These are phyloP conservation scores for Carassius carassius DNA, from an alignment of 2,113 vertebrate genomes.

Conservation along the genomic window DNA sequence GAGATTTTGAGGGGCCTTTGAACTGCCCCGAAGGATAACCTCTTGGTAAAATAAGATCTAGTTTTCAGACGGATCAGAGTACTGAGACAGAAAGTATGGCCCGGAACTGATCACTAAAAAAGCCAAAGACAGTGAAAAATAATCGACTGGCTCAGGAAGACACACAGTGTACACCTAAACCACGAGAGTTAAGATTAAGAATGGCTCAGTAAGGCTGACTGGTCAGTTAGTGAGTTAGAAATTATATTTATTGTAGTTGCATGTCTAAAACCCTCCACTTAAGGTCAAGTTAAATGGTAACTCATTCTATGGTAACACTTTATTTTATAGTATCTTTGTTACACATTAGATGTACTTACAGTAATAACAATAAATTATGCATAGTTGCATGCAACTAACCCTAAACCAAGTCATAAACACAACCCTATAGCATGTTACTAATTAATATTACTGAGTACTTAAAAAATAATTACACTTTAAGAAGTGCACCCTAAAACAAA, in stretches of 20 bases:
- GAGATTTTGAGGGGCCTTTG: slow-evolving; percentile 33
- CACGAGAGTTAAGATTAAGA: not conserved
- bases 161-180: not conserved
- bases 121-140: slow-evolving; percentile 14
- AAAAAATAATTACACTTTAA: too few relatives aligned
- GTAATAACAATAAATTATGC: not conserved
- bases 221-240: not conserved
- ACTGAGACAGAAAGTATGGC: not conserved
- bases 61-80: slow-evolving; percentile 18
- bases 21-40: slow-evolving; percentile 29
- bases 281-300: not conserved
- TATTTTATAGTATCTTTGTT: not conserved
- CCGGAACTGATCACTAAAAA: not conserved
- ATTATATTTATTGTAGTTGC: not conserved
- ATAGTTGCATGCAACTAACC: not conserved
- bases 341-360: not conserved
- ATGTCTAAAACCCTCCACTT: not conserved
- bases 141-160: not conserved
- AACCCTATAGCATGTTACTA: too few relatives aligned
- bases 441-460: too few relatives aligned
- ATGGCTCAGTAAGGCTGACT: not conserved
- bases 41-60: slow-evolving; percentile 1
- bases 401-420: not conserved
- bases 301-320: not conserved
- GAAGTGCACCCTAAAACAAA: too few relatives aligned